Conservation (phyloP, 92 coral and sea anemone species). For the Epizoanthus scotinus region DNA sequence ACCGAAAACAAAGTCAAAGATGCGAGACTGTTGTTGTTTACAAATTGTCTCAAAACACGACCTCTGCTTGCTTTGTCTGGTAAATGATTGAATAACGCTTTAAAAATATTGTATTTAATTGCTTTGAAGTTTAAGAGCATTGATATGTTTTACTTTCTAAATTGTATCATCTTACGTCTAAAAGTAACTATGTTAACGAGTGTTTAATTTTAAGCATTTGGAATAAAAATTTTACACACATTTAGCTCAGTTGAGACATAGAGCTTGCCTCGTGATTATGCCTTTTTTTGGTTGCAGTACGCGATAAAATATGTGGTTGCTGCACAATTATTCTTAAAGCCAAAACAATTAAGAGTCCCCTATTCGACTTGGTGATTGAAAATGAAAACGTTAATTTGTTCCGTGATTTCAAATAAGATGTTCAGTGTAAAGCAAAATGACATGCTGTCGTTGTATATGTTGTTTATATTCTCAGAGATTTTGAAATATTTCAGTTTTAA, state of each 20-base stretch:
- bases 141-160: slow-evolving; percentile 31
- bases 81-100: too few species aligned
- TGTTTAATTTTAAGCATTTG: slow-evolving; percentile 10
- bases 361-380: slow-evolving; percentile 11
- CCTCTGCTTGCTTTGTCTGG: slow-evolving; percentile 17
- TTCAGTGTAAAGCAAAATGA: slow-evolving; percentile 23
- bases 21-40: background rate
- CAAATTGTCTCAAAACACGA: slow-evolving; percentile 29
- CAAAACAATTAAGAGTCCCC: slow-evolving; percentile 11
- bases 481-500: slow-evolving; percentile 13
- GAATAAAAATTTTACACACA: slow-evolving; percentile 15
- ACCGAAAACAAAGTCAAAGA: too few species aligned
- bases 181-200: slow-evolving; percentile 26
- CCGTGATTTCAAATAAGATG: slow-evolving; percentile 14
- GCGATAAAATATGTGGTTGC: slow-evolving; percentile 19
- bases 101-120: background rate
- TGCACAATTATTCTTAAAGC: slow-evolving; percentile 23
- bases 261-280: slow-evolving; percentile 5
- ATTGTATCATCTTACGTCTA: slow-evolving; percentile 26
- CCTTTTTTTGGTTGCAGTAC: slow-evolving; percentile 27
- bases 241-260: slow-evolving; percentile 22
- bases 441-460: slow-evolving; percentile 22
- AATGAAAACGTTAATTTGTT: slow-evolving; percentile 24
- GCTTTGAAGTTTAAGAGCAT: slow-evolving; percentile 32
- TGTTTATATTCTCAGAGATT: slow-evolving; percentile 7